Evolutionary conservation across 1,140 invertebrate species (phyloP).

Genomic region (Arion vulgaris): DNA sequence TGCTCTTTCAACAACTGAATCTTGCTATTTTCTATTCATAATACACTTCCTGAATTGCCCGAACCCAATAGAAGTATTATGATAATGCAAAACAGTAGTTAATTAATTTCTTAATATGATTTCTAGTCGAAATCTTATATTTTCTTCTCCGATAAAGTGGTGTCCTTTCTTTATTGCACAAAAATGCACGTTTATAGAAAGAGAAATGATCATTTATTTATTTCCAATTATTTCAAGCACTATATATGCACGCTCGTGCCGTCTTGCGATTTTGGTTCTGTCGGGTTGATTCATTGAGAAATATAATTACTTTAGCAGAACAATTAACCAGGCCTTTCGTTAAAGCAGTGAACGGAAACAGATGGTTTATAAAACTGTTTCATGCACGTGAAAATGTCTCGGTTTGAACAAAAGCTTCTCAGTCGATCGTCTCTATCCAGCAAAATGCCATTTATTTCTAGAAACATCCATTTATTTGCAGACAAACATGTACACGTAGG

Average conservation of each 20-base stretch:
- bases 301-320: not conserved
- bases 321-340: not conserved
- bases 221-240: not conserved
- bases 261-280: not conserved
- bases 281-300: not conserved
- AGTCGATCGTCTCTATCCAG: not conserved
- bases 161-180: not conserved
- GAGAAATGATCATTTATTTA: not conserved
- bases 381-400: not conserved
- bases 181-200: not conserved
- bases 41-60: not conserved
- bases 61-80: not conserved
- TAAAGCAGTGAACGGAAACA: not conserved
- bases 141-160: not conserved
- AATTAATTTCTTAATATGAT: conserved; percentile 13
- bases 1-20: not conserved
- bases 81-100: conserved; percentile 6
- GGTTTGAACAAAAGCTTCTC: not conserved
- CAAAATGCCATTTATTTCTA: not conserved
- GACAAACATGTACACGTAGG: too few relatives aligned
- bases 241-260: not conserved
- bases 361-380: not conserved
- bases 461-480: not conserved
- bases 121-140: not conserved
- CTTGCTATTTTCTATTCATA: not conserved